Evolutionary conservation across 1,140 invertebrate species (phyloP).

Genomic region (Brachionus plicatilis): DNA sequence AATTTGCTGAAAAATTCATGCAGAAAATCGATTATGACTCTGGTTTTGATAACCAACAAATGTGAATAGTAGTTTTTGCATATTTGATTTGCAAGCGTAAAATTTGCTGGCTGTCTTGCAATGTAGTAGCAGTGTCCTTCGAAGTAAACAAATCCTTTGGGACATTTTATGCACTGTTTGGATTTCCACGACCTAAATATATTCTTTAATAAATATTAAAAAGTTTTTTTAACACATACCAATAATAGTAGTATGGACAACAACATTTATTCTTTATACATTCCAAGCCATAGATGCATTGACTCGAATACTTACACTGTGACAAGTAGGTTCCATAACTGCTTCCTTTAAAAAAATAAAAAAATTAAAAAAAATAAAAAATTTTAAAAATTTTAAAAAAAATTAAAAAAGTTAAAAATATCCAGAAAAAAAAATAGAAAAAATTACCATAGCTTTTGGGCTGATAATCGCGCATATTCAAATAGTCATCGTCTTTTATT

Average conservation of each 20-base stretch:
- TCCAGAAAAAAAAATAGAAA: no score
- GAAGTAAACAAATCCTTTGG: background rate
- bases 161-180: background rate
- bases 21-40: background rate
- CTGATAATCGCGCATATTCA: background rate
- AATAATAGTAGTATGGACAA: slow-evolving; percentile 5
- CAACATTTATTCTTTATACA: background rate
- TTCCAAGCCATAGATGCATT: background rate
- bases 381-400: no score
- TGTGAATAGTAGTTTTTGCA: background rate
- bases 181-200: background rate
- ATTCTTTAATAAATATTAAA: background rate
- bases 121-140: background rate
- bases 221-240: background rate
- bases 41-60: background rate
- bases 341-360: background rate
- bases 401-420: no score
- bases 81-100: background rate
- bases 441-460: background rate
- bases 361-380: no score
- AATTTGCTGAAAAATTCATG: background rate
- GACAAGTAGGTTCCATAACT: background rate
- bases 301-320: background rate
- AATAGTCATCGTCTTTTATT: background rate
- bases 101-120: background rate